Base-by-base conservation (phyloP, 2,888 invertebrate species). In the Lypha dubia region DNA sequence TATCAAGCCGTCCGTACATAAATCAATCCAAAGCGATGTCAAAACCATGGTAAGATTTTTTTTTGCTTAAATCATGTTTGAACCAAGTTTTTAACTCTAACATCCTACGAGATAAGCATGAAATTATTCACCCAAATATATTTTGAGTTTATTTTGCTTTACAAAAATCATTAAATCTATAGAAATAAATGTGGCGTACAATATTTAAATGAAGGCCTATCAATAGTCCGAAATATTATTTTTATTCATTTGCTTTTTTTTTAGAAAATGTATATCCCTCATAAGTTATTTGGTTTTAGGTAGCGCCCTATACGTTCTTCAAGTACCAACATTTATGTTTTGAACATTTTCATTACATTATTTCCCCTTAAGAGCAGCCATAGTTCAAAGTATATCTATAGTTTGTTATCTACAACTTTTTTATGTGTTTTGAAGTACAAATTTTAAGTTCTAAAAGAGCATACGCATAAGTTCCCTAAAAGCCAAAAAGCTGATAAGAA, bases 331-430 rank as follows among this genome's bases (percentile, higher is more conserved):
- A 11, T 24, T 7, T 3, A 49, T 1, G 22, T 35, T 71, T 60
- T 1, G 6, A 60, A 51, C 32, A 58, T 58, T 49, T 71, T 71
- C 32, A 58, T 58, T 56, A 51, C 11, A 49, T 74, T 74, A 51
- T 83, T 46, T 63, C 44, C 53, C 74, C 79, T 79, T 35, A 79
- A 60, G 63, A 79, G 65, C 49, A 83, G 74, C 75, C 63, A 73
- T 17, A 74, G 70, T 63, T 62, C 58, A 74, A 58, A 62, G 68
- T 51, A 22, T 60, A 77, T 73, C 79, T 75, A 62, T 83, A 73
- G 62, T 77, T 67, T 67, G 58, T 77, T 73, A 70, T 79, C 83
- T 79, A 41, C 24, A 5, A 35, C 28, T 51, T 65, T 70, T 71
- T 11, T 28, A 35, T 63, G 24, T 56, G 44, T 46, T 46, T 46